Conservation (phyloP, 2,888 invertebrate species). For the Galerucella pusilla region DNA sequence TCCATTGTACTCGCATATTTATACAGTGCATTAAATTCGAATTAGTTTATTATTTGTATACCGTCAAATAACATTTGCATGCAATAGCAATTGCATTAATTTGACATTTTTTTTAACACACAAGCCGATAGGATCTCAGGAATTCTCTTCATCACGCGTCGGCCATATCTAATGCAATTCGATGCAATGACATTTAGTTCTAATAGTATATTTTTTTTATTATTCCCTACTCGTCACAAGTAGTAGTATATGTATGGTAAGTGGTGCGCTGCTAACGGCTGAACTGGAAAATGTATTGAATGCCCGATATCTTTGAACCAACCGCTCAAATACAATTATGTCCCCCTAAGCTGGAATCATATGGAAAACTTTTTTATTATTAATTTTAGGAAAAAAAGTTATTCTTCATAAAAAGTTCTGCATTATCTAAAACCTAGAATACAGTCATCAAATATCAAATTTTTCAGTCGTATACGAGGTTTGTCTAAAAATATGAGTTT, state of each 20-base stretch:
- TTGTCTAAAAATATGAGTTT: no score
- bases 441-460: no score
- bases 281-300: not conserved
- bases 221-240: conserved; percentile 12
- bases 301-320: conserved; percentile 4
- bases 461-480: no score
- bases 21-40: not conserved
- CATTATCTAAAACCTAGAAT: no score
- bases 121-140: conserved; percentile 8
- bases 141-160: conserved; percentile 3
- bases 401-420: no score
- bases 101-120: not conserved
- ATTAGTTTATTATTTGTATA: not conserved
- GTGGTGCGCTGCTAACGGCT: conserved; percentile 9
- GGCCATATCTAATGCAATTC: conserved; percentile 12
- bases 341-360: no score
- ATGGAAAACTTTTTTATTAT: no score
- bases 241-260: not conserved
- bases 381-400: no score
- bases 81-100: not conserved
- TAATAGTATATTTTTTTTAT: conserved; percentile 8
- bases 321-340: not conserved
- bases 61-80: not conserved
- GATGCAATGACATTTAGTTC: conserved; percentile 12
- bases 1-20: no score